Conservation (phyloP, 2,113 vertebrate species). For the Phaethornis superciliosus region DNA sequence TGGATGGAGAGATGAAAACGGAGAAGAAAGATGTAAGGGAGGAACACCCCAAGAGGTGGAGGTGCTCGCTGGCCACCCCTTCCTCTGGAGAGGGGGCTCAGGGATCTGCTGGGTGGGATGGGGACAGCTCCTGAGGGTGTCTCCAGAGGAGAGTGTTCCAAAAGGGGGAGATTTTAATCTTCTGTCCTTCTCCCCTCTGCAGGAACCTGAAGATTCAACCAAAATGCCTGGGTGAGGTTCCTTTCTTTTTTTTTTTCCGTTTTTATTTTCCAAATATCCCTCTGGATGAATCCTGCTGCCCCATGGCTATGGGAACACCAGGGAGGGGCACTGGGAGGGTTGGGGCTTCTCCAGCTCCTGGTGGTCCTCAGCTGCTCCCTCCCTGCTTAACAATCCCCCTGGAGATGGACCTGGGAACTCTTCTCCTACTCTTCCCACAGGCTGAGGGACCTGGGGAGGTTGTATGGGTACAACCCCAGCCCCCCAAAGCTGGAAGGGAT, state of each 20-base stretch:
- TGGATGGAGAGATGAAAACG: slow-evolving; percentile 68
- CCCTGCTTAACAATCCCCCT: fast-evolving
- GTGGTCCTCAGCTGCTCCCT: not conserved
- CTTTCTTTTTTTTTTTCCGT: fast-evolving
- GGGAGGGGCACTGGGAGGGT: no score
- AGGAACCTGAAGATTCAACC: slow-evolving; percentile 80
- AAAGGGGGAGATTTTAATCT: not conserved
- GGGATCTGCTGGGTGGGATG: not conserved
- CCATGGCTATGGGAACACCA: fast-evolving
- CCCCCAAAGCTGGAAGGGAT: slow-evolving; percentile 68
- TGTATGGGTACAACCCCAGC: slow-evolving; percentile 76
- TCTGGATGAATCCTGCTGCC: no score
- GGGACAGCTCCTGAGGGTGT: not conserved
- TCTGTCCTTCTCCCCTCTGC: not conserved
- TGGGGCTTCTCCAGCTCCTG: not conserved
- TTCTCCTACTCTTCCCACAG: not conserved
- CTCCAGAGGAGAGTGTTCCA: fast-evolving
- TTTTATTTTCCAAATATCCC: not conserved
- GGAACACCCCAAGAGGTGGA: not conserved
- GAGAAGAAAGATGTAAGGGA: slow-evolving; percentile 69
- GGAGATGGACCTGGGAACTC: fast-evolving
- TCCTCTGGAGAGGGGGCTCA: not conserved
- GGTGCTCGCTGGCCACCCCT: not conserved
- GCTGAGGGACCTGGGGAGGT: slow-evolving; percentile 19
- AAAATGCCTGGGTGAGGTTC: slow-evolving; percentile 68